These are phyloP conservation scores for Rhopalosiphum nymphaeae DNA, from an alignment of 2,888 invertebrate genomes.

Conservation along the genomic window DNA sequence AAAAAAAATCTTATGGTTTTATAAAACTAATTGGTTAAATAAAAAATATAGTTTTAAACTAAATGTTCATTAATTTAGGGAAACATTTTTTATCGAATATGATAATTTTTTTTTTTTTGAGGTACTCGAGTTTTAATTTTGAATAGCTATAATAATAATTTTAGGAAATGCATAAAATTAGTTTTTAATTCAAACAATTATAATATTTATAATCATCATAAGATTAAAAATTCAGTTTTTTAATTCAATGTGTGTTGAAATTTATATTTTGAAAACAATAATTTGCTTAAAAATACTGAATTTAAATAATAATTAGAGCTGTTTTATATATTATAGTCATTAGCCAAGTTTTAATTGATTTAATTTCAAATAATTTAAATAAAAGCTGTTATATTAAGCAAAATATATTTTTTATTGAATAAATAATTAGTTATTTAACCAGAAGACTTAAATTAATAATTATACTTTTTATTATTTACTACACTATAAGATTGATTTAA, in stretches of 20 bases:
- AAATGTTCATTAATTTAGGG: neutral
- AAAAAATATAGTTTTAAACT: neutral
- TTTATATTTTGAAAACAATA: neutral
- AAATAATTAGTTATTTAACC: neutral
- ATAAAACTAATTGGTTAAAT: neutral
- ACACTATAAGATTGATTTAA: neutral
- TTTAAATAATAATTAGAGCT: constrained; percentile 14
- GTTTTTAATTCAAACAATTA: neutral
- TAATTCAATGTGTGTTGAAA: neutral
- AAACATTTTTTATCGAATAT: neutral
- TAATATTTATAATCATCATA: neutral
- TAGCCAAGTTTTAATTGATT: constrained; percentile 4
- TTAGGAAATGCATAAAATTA: neutral
- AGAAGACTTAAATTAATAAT: neutral
- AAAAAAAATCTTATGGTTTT: neutral
- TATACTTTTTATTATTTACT: neutral
- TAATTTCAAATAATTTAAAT: neutral
- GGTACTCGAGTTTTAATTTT: neutral
- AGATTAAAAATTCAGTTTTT: constrained; percentile 14
- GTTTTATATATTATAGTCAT: neutral
- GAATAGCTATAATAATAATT: neutral
- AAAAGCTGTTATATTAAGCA: neutral
- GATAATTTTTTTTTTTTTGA: neutral
- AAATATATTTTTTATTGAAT: neutral
- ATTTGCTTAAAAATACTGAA: neutral